Evolutionary conservation across 1,140 invertebrate genomes (phyloP).

Genomic region (Leucophenga varia): DNA sequence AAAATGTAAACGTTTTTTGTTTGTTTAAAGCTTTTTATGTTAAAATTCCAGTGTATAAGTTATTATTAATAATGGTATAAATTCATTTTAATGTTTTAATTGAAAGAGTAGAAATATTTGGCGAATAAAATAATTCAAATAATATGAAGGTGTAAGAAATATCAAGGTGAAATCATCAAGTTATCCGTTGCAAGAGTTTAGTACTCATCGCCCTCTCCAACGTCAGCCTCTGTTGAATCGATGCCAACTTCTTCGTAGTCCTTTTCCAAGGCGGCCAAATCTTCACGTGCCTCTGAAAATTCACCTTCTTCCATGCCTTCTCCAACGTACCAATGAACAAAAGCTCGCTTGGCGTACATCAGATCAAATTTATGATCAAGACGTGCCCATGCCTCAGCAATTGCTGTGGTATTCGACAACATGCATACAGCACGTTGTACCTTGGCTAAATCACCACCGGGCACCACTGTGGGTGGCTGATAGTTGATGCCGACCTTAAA

Average conservation of each 20-base stretch:
- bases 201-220: constrained; percentile 62
- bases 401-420: constrained; percentile 84
- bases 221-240: constrained; percentile 64
- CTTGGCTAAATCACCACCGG: constrained; percentile 79
- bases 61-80: no score
- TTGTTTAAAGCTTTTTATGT: no score
- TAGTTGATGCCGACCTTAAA: constrained; percentile 82
- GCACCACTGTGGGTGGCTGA: constrained; percentile 81
- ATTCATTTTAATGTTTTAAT: no score
- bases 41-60: no score
- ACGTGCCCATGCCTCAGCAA: constrained; percentile 82
- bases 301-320: constrained; percentile 82
- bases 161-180: no score
- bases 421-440: constrained; percentile 84
- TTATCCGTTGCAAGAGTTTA: no score
- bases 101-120: no score
- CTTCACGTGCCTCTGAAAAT: constrained; percentile 83
- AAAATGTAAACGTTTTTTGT: no score
- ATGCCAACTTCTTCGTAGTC: constrained; percentile 69
- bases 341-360: constrained; percentile 76
- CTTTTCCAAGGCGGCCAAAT: constrained; percentile 77
- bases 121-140: no score
- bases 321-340: constrained; percentile 77
- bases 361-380: constrained; percentile 81
- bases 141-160: no score